Base-by-base conservation (phyloP, 2,888 invertebrate species). In the Limnephilus rhombicus region DNA sequence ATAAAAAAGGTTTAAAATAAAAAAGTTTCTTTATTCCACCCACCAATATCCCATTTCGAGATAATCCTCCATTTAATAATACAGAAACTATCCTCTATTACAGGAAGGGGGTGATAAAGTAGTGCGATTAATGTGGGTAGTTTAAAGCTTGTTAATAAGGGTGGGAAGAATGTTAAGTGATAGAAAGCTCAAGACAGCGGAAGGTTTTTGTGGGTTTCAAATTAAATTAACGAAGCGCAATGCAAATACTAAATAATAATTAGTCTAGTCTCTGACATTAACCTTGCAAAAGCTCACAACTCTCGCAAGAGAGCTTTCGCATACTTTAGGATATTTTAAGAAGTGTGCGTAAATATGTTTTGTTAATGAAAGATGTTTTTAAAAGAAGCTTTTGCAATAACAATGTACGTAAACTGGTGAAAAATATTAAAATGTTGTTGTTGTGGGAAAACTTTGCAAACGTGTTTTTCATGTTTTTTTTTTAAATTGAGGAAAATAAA, bases 191-290 rank as follows among this genome's bases (percentile, higher is more conserved):
- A 15, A 45, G 86, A 49, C 86, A 15, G 86, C 45, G 86, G 45
- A 83, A 83, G 83, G 45, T 86, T 45, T 11, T 29, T n/a, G 86
- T 15, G 34, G 45, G n/a, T 83, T 24, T 34, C 12, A 85, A 68
- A 53, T 85, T 37, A 53, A 90, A 83, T 90, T 90, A 90, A 90
- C 37, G 90, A 24, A 85, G 45, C 90, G 68, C 5, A 7, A 41
- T 12, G 49, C n/a, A 34, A 53, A n/a, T 9, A 68, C 7, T 68
- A 68, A 24, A 68, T 68, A 68, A 24, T 68, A 68, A 90, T 49
- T 82, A 85, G 68, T 83, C 41, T 34, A 49, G 83, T 24, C 53
- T 90, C 34, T 0, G 31, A 45, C 15, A 24, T 81, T 81, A 41
- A 15, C 81, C 45, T 37, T 41, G 81, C 80, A 41, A n/a, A 80